Conservation (phyloP, 2,113 vertebrate genomes). For the Phainopepla nitens region DNA sequence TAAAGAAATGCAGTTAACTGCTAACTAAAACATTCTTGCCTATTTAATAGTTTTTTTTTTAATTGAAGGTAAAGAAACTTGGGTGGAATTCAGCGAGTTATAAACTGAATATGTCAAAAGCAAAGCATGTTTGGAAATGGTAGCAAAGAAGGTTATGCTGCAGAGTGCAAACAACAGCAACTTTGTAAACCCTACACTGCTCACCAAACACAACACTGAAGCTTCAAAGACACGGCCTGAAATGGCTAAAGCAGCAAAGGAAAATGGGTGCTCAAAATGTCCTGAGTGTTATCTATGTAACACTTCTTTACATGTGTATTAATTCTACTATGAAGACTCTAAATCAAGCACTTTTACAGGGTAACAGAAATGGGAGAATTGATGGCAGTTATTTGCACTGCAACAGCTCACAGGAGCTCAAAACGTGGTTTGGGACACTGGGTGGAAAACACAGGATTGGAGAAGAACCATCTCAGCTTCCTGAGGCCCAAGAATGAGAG, state of each 20-base stretch:
- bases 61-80: background rate
- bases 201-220: background rate
- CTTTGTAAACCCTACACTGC: accelerated
- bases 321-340: background rate
- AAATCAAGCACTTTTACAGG: background rate
- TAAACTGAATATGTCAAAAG: accelerated
- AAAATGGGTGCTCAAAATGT: background rate
- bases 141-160: background rate
- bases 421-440: background rate
- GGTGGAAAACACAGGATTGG: background rate
- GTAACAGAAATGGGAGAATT: background rate
- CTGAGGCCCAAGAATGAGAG: background rate
- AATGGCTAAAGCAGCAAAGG: background rate
- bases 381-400: background rate
- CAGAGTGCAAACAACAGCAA: background rate
- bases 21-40: background rate
- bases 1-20: background rate
- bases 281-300: accelerated
- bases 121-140: background rate
- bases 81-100: background rate
- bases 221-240: background rate
- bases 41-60: background rate
- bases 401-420: background rate
- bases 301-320: accelerated
- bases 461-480: background rate